Base-by-base conservation (phyloP, 2,113 vertebrate genomes). In the Hepsetus odoe region DNA sequence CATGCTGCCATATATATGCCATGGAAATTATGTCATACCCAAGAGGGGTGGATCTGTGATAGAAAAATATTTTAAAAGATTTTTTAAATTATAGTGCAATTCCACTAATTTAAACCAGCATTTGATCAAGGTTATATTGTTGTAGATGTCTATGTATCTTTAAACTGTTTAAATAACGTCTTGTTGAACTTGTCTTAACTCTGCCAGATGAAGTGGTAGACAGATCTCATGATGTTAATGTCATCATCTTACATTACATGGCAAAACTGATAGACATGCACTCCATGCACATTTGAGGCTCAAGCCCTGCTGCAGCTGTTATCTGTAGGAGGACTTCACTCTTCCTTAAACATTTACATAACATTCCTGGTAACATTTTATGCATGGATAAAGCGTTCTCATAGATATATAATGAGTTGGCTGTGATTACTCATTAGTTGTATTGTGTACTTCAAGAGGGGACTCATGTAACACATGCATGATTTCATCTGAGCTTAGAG, bases 251-350 rank as follows among this genome's bases (percentile, higher is more conserved):
- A 35, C 56, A 56, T 22, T 18, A 35, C n/a, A 46, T 74, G 55
- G 53, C 62, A 74, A 64, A 56, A 12, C 5, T 70, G 56, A 40
- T 44, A 24, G 81, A 56, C 28, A 79, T 82, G 75, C 46, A 12
- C n/a, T 7, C 26, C 62, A 62, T 67, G 56, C n/a, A 49, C 30
- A 20, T 68, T 44, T 83, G 86, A 81, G 74, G 76, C 81, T 51
- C 76, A 74, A 74, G 72, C 66, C 72, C 58, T 13, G 5, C 65
- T 72, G 80, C 91, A 92, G 91, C 91, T 92, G 90, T 87, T 82
- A 59, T 64, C 65, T 58, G 33, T 49, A 53, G 77, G 81, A 79
- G 74, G 80, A 18, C 18, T 53, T 40, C 49, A 62, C 35, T 76
- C 12, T 70, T 38, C 13, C 28, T 79, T 77, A 11, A 28, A 53